A percentile compares a stretch with the other conserved stretches of the same genome.
Evolutionary conservation across 2,888 invertebrate genomes (phyloP).

Genomic region (Trissoscelio sp.): DNA sequence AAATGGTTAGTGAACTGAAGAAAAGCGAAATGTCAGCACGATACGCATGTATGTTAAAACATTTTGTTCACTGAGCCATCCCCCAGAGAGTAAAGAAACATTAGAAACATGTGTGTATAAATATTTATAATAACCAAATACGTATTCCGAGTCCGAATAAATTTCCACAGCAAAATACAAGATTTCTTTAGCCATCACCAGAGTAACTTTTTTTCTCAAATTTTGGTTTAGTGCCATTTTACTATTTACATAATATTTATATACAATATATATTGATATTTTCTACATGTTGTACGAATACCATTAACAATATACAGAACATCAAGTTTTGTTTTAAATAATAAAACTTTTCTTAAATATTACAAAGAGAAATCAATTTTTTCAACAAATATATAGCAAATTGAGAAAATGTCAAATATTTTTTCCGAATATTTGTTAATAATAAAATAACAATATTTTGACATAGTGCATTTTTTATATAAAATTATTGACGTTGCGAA

Average conservation of each 20-base stretch:
- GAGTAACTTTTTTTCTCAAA: not conserved
- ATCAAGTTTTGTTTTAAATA: not conserved
- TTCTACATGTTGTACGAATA: not conserved
- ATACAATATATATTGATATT: constrained; percentile 15
- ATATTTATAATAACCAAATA: not conserved
- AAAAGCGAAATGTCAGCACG: constrained; percentile 59
- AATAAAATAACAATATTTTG: too few species aligned
- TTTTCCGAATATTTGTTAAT: not conserved
- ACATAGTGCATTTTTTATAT: too few species aligned
- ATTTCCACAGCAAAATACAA: not conserved
- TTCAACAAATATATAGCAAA: not conserved
- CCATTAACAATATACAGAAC: not conserved
- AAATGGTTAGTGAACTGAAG: constrained; percentile 62
- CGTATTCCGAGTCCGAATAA: not conserved
- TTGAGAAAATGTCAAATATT: not conserved
- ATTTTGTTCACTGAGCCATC: constrained; percentile 73
- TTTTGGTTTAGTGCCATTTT: not conserved
- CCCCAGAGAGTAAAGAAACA: constrained; percentile 80
- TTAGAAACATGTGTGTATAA: constrained; percentile 43
- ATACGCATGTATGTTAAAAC: constrained; percentile 67
- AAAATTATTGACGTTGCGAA: too few species aligned
- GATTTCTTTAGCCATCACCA: constrained; percentile 35
- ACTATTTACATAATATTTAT: constrained; percentile 31
- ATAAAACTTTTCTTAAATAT: too few species aligned
- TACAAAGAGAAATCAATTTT: too few species aligned